phyloP scores from a whole-genome alignment of 2,888 invertebrate genomes.

The Drosophila demipolita region DNA sequence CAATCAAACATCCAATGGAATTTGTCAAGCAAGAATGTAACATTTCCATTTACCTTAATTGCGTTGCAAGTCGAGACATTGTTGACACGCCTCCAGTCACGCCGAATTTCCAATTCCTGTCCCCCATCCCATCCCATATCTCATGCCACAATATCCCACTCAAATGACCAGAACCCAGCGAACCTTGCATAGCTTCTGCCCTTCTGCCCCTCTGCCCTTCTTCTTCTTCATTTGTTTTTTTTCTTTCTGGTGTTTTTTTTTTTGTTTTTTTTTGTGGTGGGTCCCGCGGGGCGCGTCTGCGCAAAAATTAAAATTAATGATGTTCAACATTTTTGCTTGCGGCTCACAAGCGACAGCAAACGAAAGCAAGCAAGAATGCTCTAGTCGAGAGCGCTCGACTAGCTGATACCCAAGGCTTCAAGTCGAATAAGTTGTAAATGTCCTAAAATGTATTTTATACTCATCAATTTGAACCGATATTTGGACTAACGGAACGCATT shows the following conservation, averaged over 20 bases:
- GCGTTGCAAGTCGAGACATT: conserved; percentile 38
- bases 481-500: neutral
- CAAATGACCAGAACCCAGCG: conserved; percentile 61
- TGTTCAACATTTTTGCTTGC: conserved; percentile 62
- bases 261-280: neutral
- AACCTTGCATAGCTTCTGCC: conserved; percentile 37
- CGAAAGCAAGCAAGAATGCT: conserved; percentile 19
- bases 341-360: conserved; percentile 34
- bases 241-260: neutral
- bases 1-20: conserved; percentile 47
- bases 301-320: conserved; percentile 80
- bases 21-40: conserved; percentile 47
- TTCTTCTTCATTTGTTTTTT: neutral
- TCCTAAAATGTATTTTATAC: neutral
- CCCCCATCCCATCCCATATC: conserved; percentile 17
- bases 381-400: neutral
- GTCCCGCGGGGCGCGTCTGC: conserved; percentile 66
- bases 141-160: conserved; percentile 23
- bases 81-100: conserved; percentile 38
- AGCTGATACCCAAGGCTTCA: neutral
- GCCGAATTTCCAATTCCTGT: conserved; percentile 21
- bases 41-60: conserved; percentile 52
- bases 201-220: neutral
- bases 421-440: no score
- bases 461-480: neutral